Evolutionary conservation across 2,797 vertebrate species (phyloP), one percentile per base, ranked within the genome.

Genomic region (Sebastes reedi): DNA sequence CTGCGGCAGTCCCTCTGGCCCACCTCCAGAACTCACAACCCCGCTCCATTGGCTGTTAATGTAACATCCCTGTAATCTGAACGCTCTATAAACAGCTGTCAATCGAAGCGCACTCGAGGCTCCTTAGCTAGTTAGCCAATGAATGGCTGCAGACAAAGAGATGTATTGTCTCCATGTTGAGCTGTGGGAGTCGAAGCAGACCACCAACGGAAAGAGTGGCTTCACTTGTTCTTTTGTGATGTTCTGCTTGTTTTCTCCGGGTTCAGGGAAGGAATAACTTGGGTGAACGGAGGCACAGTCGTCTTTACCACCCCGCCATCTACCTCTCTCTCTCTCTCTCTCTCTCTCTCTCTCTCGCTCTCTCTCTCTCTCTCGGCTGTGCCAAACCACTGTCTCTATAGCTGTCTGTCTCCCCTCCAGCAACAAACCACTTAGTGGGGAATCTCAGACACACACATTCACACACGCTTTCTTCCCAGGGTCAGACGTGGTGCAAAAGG

Each of bases 351-450:
- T 3, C 75, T 65, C 54, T 52, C 75, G 54, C 77, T 27, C 80
- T 71, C 71, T 70, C 80, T 65, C 69, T 25, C 56, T 87, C 77
- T 67, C 50, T 66, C 32, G 16, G 70, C 83, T 64, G 85, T 85
- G 96, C 96, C 96, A 97, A 96, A 95, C 96, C 97, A 94, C 97
- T 96, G 96, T 96, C 96, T 97, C 96, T 95, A 85, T 87, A 91
- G 73, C 95, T 95, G 96, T 94, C 96, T 94, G 92, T 94, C 72
- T 89, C 87, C 88, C 69, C 90, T 95, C 94, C 95, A 93, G 84
- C 80, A 88, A 91, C 93, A 62, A 95, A 94, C 91, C 94, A 93
- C 92, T 90, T 83, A 81, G 85, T 70, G 75, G 87, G 81, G 84
- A 86, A 87, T 91, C 91, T 88, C 81, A 85, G 77, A 83, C 67